Evolutionary conservation across 2,888 invertebrate species (phyloP).

Genomic region (Acronicta psi): DNA sequence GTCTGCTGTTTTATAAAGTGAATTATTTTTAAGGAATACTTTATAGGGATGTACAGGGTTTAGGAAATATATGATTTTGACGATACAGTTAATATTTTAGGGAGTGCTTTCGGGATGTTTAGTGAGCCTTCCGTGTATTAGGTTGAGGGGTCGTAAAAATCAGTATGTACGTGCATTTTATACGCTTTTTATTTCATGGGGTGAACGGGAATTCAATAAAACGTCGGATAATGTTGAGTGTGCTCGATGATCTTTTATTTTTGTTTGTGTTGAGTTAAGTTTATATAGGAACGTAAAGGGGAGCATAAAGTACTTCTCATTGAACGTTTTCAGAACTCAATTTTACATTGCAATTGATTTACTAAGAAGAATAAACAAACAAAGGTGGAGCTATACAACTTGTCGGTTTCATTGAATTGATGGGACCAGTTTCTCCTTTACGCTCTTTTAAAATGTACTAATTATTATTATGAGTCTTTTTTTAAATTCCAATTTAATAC

Average conservation of each 20-base stretch:
- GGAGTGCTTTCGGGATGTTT: conserved; percentile 27
- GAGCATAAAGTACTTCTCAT: background rate
- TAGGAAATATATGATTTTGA: conserved; percentile 44
- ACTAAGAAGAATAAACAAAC: no score
- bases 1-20: conserved; percentile 67
- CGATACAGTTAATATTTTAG: conserved; percentile 40
- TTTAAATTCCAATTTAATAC: no score
- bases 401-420: no score
- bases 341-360: no score
- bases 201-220: conserved; percentile 44
- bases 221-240: conserved; percentile 32
- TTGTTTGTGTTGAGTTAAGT: conserved; percentile 12
- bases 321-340: no score
- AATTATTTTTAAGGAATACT: conserved; percentile 67
- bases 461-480: no score
- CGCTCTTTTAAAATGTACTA: no score
- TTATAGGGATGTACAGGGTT: conserved; percentile 39
- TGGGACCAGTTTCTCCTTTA: no score
- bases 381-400: no score
- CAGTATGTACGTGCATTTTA: conserved; percentile 41
- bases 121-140: conserved; percentile 37
- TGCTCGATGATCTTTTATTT: conserved; percentile 25
- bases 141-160: conserved; percentile 49
- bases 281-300: conserved; percentile 20
- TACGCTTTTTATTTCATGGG: conserved; percentile 50